Evolutionary conservation across 2,888 invertebrate genomes (phyloP).

Genomic region (Agonopterix subpropinquella): DNA sequence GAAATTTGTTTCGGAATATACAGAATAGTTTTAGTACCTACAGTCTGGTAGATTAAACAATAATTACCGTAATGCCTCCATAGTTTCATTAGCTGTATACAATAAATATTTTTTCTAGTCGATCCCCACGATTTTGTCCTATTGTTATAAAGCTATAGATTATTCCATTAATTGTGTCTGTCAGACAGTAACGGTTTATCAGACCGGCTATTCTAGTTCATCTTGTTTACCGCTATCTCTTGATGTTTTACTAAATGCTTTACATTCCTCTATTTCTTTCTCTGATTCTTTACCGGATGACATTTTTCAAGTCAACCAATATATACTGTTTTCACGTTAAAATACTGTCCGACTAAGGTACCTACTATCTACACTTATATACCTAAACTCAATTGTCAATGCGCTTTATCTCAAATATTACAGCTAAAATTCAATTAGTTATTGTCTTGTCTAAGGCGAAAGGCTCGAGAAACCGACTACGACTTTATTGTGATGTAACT

Average conservation of each 20-base stretch:
- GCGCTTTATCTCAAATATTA: no score
- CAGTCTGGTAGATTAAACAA: no score
- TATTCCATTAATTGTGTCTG: conserved; percentile 52
- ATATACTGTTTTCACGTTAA: no score
- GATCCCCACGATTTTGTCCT: conserved; percentile 11
- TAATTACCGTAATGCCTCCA: no score
- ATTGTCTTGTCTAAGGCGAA: not conserved
- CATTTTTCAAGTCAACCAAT: no score
- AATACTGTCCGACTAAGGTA: no score
- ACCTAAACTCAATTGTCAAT: no score
- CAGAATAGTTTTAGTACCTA: no score
- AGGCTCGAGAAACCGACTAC: conserved; percentile 5
- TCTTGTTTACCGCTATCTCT: conserved; percentile 55
- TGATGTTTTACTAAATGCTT: conserved; percentile 23
- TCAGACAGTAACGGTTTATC: conserved; percentile 56
- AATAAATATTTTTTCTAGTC: not conserved
- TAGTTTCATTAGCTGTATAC: not conserved
- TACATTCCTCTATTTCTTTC: conserved; percentile 3
- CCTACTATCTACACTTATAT: no score
- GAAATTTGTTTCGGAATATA: no score
- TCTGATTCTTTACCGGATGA: not conserved
- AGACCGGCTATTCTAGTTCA: conserved; percentile 63
- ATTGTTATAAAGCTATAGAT: conserved; percentile 18
- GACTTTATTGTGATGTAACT: conserved; percentile 28
- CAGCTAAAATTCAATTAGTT: no score